Evolutionary conservation across 2,797 vertebrate species (phyloP).

Genomic region (Chaetophractus vellerosus): DNA sequence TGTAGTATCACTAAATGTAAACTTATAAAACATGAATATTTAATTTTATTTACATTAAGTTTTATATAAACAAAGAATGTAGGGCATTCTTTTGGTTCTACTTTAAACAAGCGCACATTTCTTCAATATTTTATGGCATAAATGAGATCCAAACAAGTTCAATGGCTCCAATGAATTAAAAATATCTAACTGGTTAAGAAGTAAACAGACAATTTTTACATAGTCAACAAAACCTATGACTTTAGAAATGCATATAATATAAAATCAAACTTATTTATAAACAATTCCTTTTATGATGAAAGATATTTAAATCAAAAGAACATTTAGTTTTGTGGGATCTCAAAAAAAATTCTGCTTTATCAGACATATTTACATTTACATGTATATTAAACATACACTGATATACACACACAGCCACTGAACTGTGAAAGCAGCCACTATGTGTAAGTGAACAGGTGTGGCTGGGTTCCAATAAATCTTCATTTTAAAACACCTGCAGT

Average conservation of each 20-base stretch:
- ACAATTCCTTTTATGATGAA: neutral
- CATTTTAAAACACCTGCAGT: neutral
- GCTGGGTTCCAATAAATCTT: neutral
- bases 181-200: slow-evolving; percentile 38
- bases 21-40: neutral
- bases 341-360: neutral
- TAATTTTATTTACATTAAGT: neutral
- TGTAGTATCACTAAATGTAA: neutral
- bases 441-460: neutral
- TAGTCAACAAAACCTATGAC: slow-evolving; percentile 10
- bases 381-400: neutral
- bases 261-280: neutral
- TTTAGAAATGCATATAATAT: slow-evolving; percentile 29
- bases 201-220: neutral
- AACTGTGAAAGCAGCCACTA: neutral
- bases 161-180: slow-evolving; percentile 42
- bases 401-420: neutral
- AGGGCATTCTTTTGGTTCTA: slow-evolving; percentile 8
- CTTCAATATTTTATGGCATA: slow-evolving; percentile 51
- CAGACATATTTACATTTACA: neutral
- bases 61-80: slow-evolving; percentile 39
- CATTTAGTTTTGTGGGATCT: slow-evolving; percentile 7
- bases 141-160: slow-evolving; percentile 30
- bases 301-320: neutral
- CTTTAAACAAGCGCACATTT: neutral